These are phyloP conservation scores for Amphiprion percula DNA, from an alignment of 2,113 vertebrate genomes.

Conservation along the genomic window DNA sequence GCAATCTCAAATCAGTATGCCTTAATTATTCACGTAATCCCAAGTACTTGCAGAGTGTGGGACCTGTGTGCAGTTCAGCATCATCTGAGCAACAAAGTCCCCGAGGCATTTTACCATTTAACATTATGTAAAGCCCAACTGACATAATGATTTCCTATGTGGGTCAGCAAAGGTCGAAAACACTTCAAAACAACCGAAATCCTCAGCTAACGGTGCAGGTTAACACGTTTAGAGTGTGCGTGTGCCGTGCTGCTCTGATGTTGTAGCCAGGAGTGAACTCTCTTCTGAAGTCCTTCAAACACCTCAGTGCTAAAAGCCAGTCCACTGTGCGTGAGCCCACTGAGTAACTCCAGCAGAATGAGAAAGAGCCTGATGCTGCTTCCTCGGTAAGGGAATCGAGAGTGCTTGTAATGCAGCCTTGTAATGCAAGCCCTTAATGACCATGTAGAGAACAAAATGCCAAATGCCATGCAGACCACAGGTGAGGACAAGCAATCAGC, in stretches of 20 bases:
- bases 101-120: constrained; percentile 26
- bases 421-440: constrained; percentile 27
- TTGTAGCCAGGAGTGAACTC: constrained; percentile 45
- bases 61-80: constrained; percentile 10
- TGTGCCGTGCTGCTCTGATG: constrained; percentile 17
- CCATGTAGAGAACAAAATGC: not conserved
- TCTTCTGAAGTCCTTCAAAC: constrained; percentile 49
- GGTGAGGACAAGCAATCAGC: not conserved
- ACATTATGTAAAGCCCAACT: constrained; percentile 51
- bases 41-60: not conserved
- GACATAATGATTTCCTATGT: constrained; percentile 60
- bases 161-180: constrained; percentile 57
- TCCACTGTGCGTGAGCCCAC: not conserved
- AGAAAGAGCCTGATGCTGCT: not conserved
- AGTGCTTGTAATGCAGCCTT: constrained; percentile 28
- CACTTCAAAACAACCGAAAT: constrained; percentile 49
- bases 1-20: constrained; percentile 24
- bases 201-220: constrained; percentile 31
- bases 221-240: constrained; percentile 19
- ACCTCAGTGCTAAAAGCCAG: constrained; percentile 7
- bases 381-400: constrained; percentile 1
- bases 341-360: constrained; percentile 18
- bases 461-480: constrained; percentile 5
- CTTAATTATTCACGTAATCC: constrained; percentile 4
- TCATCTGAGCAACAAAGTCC: constrained; percentile 15